Evolutionary conservation across 2,888 invertebrate species (phyloP).

Genomic region (Eupithecia centaureata): DNA sequence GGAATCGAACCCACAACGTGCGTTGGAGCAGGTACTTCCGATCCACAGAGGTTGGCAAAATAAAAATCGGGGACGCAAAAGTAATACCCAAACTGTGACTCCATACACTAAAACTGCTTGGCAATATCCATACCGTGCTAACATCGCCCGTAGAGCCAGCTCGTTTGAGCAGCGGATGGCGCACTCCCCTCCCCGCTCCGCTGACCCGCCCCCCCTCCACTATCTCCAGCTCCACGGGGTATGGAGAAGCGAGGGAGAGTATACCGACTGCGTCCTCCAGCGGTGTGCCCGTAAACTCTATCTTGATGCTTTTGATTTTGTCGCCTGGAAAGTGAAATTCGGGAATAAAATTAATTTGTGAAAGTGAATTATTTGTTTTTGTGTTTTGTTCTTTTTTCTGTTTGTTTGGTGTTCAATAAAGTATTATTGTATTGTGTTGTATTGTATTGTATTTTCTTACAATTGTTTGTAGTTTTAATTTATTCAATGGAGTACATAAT

Average conservation of each 20-base stretch:
- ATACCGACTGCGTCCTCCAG: slow-evolving; percentile 95
- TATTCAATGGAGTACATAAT: too few relatives aligned
- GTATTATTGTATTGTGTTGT: too few relatives aligned
- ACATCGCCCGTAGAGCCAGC: slow-evolving; percentile 91
- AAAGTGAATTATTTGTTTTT: too few relatives aligned
- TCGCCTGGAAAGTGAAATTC: slow-evolving; percentile 85
- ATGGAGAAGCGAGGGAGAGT: slow-evolving; percentile 95
- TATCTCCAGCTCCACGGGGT: slow-evolving; percentile 92
- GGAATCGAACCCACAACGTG: too few relatives aligned
- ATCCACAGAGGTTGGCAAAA: too few relatives aligned
- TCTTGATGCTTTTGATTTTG: slow-evolving; percentile 92
- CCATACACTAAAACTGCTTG: neutral
- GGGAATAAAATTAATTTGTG: too few relatives aligned
- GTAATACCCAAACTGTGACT: neutral
- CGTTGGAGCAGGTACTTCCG: too few relatives aligned
- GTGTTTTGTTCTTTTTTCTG: too few relatives aligned
- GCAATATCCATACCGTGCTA: slow-evolving; percentile 78
- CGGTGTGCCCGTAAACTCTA: slow-evolving; percentile 94
- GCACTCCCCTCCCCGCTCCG: slow-evolving; percentile 82
- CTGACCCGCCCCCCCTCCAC: slow-evolving; percentile 77
- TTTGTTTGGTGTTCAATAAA: too few relatives aligned
- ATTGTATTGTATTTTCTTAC: too few relatives aligned
- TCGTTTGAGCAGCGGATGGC: slow-evolving; percentile 91
- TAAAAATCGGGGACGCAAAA: neutral
- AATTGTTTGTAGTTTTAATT: too few relatives aligned